phyloP scores from a whole-genome alignment of 2,113 vertebrate genomes.

The Burhinus bistriatus region DNA sequence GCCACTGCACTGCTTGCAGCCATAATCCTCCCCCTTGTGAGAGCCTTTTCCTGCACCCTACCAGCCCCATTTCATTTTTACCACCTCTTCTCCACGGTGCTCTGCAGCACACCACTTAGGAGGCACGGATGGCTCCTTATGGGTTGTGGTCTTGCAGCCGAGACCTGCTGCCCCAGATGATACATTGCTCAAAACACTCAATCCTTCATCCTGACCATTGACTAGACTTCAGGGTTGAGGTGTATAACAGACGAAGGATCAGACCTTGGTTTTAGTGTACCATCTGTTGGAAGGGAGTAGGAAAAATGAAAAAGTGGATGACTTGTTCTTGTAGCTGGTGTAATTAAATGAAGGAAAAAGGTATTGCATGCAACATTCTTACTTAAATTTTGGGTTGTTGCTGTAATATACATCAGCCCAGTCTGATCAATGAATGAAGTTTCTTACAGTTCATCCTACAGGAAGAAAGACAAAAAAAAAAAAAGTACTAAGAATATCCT shows the following conservation, averaged over 20 bases:
- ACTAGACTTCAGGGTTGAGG: neutral
- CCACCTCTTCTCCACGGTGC: rapidly evolving
- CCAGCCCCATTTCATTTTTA: neutral
- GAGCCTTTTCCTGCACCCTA: neutral
- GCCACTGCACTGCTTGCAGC: neutral
- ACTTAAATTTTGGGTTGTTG: neutral
- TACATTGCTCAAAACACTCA: neutral
- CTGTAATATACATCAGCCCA: neutral
- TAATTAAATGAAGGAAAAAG: neutral
- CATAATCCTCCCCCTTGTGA: rapidly evolving
- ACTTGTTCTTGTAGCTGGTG: neutral
- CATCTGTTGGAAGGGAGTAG: neutral
- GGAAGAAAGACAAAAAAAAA: neutral
- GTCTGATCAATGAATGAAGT: neutral
- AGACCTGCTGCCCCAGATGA: neutral
- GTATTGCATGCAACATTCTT: neutral
- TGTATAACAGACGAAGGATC: neutral
- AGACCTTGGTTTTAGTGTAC: neutral
- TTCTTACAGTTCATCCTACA: neutral
- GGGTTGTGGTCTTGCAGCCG: neutral
- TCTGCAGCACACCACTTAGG: rapidly evolving
- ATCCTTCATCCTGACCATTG: neutral
- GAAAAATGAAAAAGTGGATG: neutral
- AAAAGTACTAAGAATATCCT: neutral
- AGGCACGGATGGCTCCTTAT: neutral